phyloP scores from a whole-genome alignment of 92 coral and sea anemone genomes.

The Siderastrea siderea region DNA sequence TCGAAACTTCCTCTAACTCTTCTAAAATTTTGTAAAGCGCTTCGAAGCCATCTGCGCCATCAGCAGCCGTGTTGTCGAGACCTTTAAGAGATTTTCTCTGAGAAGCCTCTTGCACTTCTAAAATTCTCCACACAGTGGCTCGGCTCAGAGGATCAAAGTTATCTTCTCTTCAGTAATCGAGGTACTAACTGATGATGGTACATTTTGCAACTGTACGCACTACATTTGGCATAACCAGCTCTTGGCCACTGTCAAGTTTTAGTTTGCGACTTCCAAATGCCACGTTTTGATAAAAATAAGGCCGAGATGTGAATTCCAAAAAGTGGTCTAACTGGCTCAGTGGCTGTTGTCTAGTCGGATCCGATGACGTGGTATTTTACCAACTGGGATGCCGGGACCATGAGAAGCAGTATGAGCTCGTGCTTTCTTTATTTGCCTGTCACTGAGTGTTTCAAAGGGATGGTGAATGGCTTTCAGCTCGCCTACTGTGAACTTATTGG shows the following conservation, averaged over 20 bases:
- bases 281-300: slow-evolving; percentile 19
- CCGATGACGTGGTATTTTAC: too few relatives aligned
- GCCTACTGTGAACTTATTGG: too few relatives aligned
- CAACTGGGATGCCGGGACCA: too few relatives aligned
- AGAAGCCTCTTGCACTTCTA: slow-evolving; percentile 43
- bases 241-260: slow-evolving; percentile 51
- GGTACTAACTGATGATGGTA: slow-evolving; percentile 48
- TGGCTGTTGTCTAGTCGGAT: too few relatives aligned
- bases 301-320: background rate
- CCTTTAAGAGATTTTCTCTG: slow-evolving; percentile 18
- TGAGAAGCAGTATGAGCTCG: too few relatives aligned
- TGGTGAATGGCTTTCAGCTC: too few relatives aligned
- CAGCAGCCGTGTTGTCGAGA: slow-evolving; percentile 15
- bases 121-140: slow-evolving; percentile 54
- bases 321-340: too few relatives aligned
- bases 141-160: slow-evolving; percentile 51
- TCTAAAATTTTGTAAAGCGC: slow-evolving; percentile 35
- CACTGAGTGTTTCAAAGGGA: too few relatives aligned
- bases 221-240: slow-evolving; percentile 49
- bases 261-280: slow-evolving; percentile 51
- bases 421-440: too few relatives aligned
- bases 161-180: slow-evolving; percentile 37
- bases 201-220: slow-evolving; percentile 49
- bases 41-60: slow-evolving; percentile 56
- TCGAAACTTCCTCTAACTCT: slow-evolving; percentile 22